Evolutionary conservation across 2,888 invertebrate species (phyloP).

Genomic region (Atethmia centrago): DNA sequence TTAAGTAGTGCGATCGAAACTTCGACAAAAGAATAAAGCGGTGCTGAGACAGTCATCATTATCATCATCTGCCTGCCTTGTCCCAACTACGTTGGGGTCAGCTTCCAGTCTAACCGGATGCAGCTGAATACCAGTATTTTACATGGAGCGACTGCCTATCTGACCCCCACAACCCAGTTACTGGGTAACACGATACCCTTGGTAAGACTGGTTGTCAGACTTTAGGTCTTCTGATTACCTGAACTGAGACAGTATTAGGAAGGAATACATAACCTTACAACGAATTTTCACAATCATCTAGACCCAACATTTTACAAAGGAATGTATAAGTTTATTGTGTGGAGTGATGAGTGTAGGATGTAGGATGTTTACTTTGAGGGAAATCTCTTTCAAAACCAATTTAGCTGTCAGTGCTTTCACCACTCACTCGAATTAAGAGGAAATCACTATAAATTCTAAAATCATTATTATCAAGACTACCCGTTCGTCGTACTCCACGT

Average conservation of each 20-base stretch:
- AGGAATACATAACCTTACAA: not conserved
- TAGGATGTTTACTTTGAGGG: not conserved
- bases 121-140: no score
- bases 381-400: not conserved
- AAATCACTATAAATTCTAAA: not conserved
- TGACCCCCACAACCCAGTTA: no score
- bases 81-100: no score
- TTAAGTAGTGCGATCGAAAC: not conserved
- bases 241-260: not conserved
- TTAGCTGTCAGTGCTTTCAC: not conserved
- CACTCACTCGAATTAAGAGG: not conserved
- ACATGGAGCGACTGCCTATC: no score
- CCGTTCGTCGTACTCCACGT: constrained; percentile 57
- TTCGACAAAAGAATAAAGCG: not conserved
- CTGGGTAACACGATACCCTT: no score
- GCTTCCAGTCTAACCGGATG: no score
- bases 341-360: not conserved
- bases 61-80: no score
- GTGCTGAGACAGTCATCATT: no score
- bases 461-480: constrained; percentile 68
- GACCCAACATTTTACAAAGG: not conserved
- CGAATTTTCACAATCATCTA: not conserved
- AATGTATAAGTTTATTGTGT: not conserved
- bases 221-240: no score
- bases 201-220: no score